Conservation (phyloP, 2,888 invertebrate species). For the Dryadula phaetusa region DNA sequence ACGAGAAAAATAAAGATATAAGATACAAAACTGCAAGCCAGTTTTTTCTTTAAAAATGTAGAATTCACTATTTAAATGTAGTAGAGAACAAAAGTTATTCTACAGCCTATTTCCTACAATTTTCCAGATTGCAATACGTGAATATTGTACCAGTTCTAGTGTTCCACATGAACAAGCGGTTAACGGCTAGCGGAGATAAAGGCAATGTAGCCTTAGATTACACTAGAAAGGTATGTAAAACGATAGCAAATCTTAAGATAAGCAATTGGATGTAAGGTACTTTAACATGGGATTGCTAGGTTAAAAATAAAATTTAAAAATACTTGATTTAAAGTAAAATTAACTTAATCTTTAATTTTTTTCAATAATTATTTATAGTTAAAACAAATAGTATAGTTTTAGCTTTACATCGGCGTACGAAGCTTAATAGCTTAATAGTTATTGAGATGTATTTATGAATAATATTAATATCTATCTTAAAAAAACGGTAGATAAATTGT, state of each 20-base stretch:
- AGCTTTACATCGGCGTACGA: no score
- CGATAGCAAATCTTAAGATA: not conserved
- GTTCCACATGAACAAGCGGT: slow-evolving; percentile 32
- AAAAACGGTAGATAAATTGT: no score
- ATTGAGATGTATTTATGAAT: no score
- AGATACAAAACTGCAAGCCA: not conserved
- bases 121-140: slow-evolving; percentile 25
- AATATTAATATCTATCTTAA: no score
- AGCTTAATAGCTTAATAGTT: no score
- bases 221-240: slow-evolving; percentile 11
- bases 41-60: not conserved
- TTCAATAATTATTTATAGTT: no score
- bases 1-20: not conserved
- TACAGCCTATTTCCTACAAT: slow-evolving; percentile 19
- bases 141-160: slow-evolving; percentile 28
- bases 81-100: slow-evolving; percentile 22
- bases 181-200: slow-evolving; percentile 28
- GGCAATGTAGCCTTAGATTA: slow-evolving; percentile 23
- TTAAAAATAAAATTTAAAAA: no score
- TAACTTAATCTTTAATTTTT: no score
- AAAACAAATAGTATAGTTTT: no score
- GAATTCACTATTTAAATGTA: slow-evolving; percentile 11
- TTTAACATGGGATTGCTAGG: not conserved
- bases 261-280: not conserved
- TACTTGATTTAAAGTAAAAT: no score